phyloP scores from a whole-genome alignment of 2,888 invertebrate genomes.

The Epicampocera succincta region DNA sequence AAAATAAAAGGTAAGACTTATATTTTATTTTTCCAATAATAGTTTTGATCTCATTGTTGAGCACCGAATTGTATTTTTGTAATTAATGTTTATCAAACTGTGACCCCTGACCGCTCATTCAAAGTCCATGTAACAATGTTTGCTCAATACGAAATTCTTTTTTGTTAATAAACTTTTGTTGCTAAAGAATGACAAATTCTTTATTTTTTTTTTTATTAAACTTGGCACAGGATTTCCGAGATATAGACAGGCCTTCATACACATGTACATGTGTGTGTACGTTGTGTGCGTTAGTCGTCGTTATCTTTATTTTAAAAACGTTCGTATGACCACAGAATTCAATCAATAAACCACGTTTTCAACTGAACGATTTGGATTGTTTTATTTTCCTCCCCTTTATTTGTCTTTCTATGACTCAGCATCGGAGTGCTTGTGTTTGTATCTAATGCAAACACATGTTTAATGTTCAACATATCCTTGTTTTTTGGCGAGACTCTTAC shows the following conservation, averaged over 20 bases:
- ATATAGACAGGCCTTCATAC: no score
- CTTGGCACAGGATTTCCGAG: slow-evolving; percentile 6
- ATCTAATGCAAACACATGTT: slow-evolving; percentile 65
- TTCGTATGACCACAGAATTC: slow-evolving; percentile 63
- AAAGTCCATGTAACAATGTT: slow-evolving; percentile 27
- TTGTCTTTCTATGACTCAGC: slow-evolving; percentile 37
- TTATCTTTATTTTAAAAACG: slow-evolving; percentile 32
- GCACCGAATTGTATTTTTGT: slow-evolving; percentile 39
- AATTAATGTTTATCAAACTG: slow-evolving; percentile 57
- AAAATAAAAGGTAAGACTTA: slow-evolving; percentile 27
- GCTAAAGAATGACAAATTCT: slow-evolving; percentile 26
- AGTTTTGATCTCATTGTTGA: slow-evolving; percentile 7
- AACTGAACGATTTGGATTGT: slow-evolving; percentile 58
- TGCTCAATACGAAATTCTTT: slow-evolving; percentile 61
- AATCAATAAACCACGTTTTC: slow-evolving; percentile 67
- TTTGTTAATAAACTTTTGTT: slow-evolving; percentile 61
- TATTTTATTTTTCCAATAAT: neutral
- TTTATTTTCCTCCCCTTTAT: slow-evolving; percentile 12
- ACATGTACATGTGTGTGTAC: neutral
- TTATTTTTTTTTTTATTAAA: slow-evolving; percentile 1
- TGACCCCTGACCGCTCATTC: neutral
- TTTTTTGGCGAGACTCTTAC: slow-evolving; percentile 68
- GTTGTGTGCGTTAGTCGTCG: neutral
- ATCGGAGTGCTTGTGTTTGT: slow-evolving; percentile 3
- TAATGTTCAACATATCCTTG: slow-evolving; percentile 57